These are phyloP conservation scores for Cheilosia soror DNA, from an alignment of 2,888 invertebrate species.

Conservation along the genomic window DNA sequence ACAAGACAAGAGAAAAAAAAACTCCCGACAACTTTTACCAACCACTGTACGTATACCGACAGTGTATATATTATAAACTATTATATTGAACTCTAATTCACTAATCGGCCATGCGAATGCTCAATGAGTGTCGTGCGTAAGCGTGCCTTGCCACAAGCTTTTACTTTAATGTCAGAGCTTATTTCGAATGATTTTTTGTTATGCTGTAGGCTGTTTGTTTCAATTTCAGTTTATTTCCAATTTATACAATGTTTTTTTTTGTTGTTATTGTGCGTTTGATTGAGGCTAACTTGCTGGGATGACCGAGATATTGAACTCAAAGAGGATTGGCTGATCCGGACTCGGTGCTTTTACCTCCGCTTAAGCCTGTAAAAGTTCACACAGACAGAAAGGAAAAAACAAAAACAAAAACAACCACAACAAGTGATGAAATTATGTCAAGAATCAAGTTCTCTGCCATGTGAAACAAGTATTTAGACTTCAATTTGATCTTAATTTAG, in stretches of 20 bases:
- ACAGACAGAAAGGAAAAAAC: conserved; percentile 7
- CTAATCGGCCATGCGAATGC: not conserved
- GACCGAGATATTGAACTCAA: conserved; percentile 55
- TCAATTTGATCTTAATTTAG: conserved; percentile 36
- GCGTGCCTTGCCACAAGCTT: conserved; percentile 9
- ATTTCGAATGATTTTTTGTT: not conserved
- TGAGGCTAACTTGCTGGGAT: not conserved
- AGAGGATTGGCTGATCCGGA: conserved; percentile 18
- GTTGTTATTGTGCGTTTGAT: conserved; percentile 2
- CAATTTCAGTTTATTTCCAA: conserved; percentile 6
- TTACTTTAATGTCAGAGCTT: conserved; percentile 1
- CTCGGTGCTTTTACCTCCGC: conserved; percentile 51
- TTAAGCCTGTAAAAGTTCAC: conserved; percentile 54
- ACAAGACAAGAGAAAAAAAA: no score
- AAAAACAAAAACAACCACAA: conserved; percentile 13
- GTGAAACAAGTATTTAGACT: conserved; percentile 44
- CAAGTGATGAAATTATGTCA: conserved; percentile 50
- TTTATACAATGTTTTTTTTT: not conserved
- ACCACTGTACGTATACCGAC: not conserved
- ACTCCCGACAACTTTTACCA: not conserved
- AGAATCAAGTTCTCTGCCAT: conserved; percentile 56
- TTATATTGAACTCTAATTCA: conserved; percentile 6
- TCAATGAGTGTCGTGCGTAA: conserved; percentile 14
- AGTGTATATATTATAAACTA: not conserved
- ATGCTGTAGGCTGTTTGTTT: not conserved